Base-by-base conservation (phyloP, 2,797 vertebrate species). In the Harpagifer antarcticus region DNA sequence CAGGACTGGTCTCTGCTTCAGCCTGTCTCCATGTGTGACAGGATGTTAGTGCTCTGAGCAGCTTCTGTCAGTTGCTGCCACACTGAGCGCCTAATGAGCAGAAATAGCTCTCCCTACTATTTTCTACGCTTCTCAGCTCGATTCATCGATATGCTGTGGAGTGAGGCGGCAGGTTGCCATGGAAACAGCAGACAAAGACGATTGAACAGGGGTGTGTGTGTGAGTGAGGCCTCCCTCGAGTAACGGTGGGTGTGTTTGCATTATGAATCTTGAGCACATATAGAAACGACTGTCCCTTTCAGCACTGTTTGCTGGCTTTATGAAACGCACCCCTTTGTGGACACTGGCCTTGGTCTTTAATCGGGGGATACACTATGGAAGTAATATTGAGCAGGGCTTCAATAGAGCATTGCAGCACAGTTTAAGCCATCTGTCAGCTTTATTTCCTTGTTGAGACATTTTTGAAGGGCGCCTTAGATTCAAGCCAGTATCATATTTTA, bases 171-270 rank as follows among this genome's bases (percentile, higher is more conserved):
- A 72, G 8, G 92, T 95, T 90, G 78, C 90, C 89, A 94, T 94
- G 92, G 92, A 91, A 93, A 94, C 93, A 89, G 86, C 76, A 92
- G 92, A 87, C 84, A 86, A 90, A 89, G 88, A 68, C 67, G 52
- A 68, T 37, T 27, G 61, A 86, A 74, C 76, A 43, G 57, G 70
- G 72, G n/a, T n/a, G n/a, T n/a, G n/a, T n/a, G n/a, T n/a, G n/a
- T 1, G 52, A 75, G 76, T 58, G 70, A 59, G 69, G 62, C 65
- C 79, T 89, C 83, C 78, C 78, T 77, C 0, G 45, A 76, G 77
- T 57, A 54, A 59, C n/a, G 45, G 48, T 68, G 61, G 57, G 63
- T 69, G 54, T 45, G 47, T 84, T 74, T 79, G 81, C 73, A 48
- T 82, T 75, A 52, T 73, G 78, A 76, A 77, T 80, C 42, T 70